Percentiles rank a stretch among this genome's conserved stretches.
These are phyloP conservation scores for Drosophila anomalipes DNA, from an alignment of 2,888 invertebrate species.

Conservation along the genomic window DNA sequence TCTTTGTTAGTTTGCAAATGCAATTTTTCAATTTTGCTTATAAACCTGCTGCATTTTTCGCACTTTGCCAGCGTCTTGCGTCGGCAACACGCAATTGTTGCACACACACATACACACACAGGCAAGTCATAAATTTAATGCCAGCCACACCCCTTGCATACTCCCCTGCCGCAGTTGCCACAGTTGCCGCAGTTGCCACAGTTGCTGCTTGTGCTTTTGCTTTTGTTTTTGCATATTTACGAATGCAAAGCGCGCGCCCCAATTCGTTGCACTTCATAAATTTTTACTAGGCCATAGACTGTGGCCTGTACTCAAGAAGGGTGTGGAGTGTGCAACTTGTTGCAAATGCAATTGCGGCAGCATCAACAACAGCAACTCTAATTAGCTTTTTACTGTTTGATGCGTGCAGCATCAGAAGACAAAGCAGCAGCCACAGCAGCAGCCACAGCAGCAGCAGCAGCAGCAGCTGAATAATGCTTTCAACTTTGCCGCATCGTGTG, in stretches of 20 bases:
- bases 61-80: constrained; percentile 43
- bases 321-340: constrained; percentile 13
- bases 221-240: constrained; percentile 69
- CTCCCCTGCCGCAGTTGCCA: neutral
- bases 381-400: constrained; percentile 74
- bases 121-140: constrained; percentile 53
- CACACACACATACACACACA: neutral
- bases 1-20: constrained; percentile 20
- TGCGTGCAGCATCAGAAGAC: constrained; percentile 62
- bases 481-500: constrained; percentile 72
- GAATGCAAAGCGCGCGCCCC: constrained; percentile 63
- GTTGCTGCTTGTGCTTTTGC: neutral
- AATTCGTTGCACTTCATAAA: constrained; percentile 81
- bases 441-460: constrained; percentile 9
- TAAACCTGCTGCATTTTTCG: constrained; percentile 54
- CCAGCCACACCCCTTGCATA: constrained; percentile 8
- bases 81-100: constrained; percentile 48
- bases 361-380: constrained; percentile 51
- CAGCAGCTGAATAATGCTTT: constrained; percentile 63
- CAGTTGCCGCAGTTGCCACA: neutral
- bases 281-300: constrained; percentile 59
- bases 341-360: constrained; percentile 43
- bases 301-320: neutral
- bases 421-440: constrained; percentile 6
- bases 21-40: constrained; percentile 53